A percentile compares a stretch with the other conserved stretches of the same genome.
Conservation (phyloP, 2,797 vertebrate species). For the Pangasius larnaudii region DNA sequence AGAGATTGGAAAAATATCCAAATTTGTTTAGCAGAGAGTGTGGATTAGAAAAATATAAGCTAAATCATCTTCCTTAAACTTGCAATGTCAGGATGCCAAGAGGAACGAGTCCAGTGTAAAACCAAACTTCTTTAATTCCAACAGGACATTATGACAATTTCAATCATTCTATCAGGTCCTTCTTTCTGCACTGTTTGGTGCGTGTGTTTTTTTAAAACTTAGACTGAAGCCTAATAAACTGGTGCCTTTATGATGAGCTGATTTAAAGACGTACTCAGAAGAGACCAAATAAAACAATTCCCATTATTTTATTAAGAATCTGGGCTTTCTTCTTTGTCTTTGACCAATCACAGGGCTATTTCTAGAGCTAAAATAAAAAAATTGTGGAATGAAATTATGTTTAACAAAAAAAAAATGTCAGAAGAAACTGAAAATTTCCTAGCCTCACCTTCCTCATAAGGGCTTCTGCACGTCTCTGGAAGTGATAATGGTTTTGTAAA, state of each 20-base stretch:
- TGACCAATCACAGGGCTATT: not conserved
- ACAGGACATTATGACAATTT: not conserved
- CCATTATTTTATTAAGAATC: not conserved
- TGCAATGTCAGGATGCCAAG: not conserved
- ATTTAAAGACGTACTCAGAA: not conserved
- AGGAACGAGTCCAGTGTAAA: not conserved
- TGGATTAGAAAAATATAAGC: not conserved
- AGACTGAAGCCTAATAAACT: not conserved
- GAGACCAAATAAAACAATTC: not conserved
- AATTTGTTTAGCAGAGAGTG: not conserved
- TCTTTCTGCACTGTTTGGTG: not conserved
- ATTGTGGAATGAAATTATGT: not conserved
- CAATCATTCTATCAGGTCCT: not conserved
- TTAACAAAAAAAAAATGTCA: not conserved
- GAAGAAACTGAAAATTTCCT: not conserved
- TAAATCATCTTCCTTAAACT: not conserved
- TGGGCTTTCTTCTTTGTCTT: not conserved
- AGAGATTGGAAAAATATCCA: not conserved
- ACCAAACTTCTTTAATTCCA: not conserved
- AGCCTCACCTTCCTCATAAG: not conserved
- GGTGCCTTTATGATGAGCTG: not conserved
- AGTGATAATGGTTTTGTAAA: not conserved
- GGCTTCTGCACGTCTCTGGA: not conserved
- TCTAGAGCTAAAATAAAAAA: not conserved
- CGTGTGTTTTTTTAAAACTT: too few species aligned